These are phyloP conservation scores for Petrophora chlorosata DNA, from an alignment of 2,888 invertebrate species.

Conservation along the genomic window DNA sequence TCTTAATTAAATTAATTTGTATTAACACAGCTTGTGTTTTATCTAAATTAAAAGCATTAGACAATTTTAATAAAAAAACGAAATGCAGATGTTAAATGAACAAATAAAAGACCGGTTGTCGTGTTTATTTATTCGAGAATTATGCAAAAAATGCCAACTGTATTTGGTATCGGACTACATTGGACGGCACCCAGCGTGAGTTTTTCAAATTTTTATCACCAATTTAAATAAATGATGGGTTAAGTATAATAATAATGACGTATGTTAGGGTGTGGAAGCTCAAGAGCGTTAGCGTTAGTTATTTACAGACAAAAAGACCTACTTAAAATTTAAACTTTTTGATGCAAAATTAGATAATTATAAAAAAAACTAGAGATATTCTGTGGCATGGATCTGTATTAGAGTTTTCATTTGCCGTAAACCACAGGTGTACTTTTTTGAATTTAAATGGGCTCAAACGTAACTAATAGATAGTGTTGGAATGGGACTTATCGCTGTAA, in stretches of 20 bases:
- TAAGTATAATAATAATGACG: constrained; percentile 37
- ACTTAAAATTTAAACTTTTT: too few species aligned
- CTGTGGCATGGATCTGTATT: too few species aligned
- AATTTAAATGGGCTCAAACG: too few species aligned
- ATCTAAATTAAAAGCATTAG: constrained; percentile 4
- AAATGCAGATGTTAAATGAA: constrained; percentile 13
- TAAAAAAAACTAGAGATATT: too few species aligned
- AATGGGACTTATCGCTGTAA: too few species aligned
- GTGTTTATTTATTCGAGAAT: constrained; percentile 24
- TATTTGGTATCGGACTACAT: constrained; percentile 42
- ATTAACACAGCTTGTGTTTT: not conserved
- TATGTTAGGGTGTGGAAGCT: constrained; percentile 1
- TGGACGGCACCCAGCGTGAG: constrained; percentile 32
- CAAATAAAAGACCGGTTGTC: constrained; percentile 16
- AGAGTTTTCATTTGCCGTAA: too few species aligned
- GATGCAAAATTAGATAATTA: too few species aligned
- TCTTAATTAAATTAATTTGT: constrained; percentile 3
- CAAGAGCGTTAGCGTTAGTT: too few species aligned
- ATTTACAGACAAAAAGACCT: too few species aligned
- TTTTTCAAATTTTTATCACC: constrained; percentile 36
- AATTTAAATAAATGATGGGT: constrained; percentile 45
- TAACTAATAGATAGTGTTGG: too few species aligned
- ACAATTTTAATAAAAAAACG: constrained; percentile 1
- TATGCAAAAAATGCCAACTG: constrained; percentile 36
- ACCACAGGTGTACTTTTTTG: too few species aligned